Percentiles rank a stretch among this genome's conserved stretches.
These are phyloP conservation scores for Andrena trimmerana DNA, from an alignment of 2,888 invertebrate genomes.

Conservation along the genomic window DNA sequence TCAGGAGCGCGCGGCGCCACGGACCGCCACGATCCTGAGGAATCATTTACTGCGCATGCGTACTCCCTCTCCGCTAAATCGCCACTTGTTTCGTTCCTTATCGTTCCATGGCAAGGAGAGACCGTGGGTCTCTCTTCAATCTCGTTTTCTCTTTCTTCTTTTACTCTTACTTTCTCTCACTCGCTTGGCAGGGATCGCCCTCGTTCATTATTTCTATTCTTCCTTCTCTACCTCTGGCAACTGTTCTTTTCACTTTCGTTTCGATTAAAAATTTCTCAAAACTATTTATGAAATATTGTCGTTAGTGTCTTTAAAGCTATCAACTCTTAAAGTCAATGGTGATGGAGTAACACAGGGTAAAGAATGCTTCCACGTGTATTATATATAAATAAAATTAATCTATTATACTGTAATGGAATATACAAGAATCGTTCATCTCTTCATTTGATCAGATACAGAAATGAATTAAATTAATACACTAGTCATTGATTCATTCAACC, in stretches of 20 bases:
- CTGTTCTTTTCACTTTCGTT: too few species aligned
- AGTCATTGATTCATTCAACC: conserved; percentile 34
- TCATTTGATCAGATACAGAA: conserved; percentile 43
- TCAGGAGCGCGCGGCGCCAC: conserved; percentile 76
- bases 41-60: conserved; percentile 75
- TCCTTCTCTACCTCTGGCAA: too few species aligned
- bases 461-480: conserved; percentile 55
- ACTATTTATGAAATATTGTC: too few species aligned
- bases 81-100: conserved; percentile 46
- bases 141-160: conserved; percentile 9
- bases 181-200: not conserved
- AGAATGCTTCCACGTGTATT: conserved; percentile 7
- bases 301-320: too few species aligned
- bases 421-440: conserved; percentile 64
- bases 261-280: too few species aligned
- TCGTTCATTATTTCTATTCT: not conserved
- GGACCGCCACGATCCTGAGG: conserved; percentile 56
- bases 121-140: conserved; percentile 5
- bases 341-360: not conserved
- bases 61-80: conserved; percentile 58
- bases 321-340: not conserved
- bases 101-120: not conserved
- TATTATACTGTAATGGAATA: conserved; percentile 72
- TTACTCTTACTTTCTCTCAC: not conserved
- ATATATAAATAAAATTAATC: conserved; percentile 77